Evolutionary conservation across 2,113 vertebrate genomes (phyloP).

Genomic region (Pseudonaja textilis): DNA sequence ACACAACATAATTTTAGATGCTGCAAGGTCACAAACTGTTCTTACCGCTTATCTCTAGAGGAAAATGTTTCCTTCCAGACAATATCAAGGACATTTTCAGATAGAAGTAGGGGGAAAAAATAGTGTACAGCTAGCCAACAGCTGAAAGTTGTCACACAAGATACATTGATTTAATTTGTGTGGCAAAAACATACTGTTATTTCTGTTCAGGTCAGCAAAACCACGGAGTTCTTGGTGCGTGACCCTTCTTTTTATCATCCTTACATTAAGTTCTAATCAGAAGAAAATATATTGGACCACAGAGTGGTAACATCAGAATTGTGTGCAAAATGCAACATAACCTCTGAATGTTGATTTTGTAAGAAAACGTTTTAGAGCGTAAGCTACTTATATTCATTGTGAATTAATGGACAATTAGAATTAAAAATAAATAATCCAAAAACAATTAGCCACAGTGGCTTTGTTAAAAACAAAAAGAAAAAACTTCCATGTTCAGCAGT

Average conservation of each 20-base stretch:
- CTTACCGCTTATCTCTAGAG: slow-evolving; percentile 68
- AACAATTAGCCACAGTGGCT: background rate
- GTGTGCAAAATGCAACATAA: background rate
- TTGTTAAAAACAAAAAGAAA: background rate
- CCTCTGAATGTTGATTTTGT: background rate
- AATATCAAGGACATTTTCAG: slow-evolving; percentile 58
- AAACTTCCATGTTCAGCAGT: background rate
- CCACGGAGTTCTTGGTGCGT: background rate
- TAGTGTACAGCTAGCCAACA: slow-evolving; percentile 44
- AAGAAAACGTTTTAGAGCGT: background rate
- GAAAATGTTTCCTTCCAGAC: slow-evolving; percentile 58
- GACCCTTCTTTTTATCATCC: slow-evolving; percentile 39
- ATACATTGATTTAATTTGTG: slow-evolving; percentile 75
- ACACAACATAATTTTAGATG: slow-evolving; percentile 57
- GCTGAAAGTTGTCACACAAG: slow-evolving; percentile 63
- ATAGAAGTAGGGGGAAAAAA: slow-evolving; percentile 47
- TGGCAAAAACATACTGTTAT: slow-evolving; percentile 48
- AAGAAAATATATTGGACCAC: slow-evolving; percentile 24
- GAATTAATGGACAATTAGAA: background rate
- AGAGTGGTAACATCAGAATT: slow-evolving; percentile 34
- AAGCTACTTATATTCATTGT: background rate
- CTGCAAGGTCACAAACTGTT: slow-evolving; percentile 55
- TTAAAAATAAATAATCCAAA: background rate
- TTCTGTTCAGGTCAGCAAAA: slow-evolving; percentile 32
- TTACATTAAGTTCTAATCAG: slow-evolving; percentile 37